phyloP scores from a whole-genome alignment of 2,888 invertebrate species.

The Parelbella ahira region DNA sequence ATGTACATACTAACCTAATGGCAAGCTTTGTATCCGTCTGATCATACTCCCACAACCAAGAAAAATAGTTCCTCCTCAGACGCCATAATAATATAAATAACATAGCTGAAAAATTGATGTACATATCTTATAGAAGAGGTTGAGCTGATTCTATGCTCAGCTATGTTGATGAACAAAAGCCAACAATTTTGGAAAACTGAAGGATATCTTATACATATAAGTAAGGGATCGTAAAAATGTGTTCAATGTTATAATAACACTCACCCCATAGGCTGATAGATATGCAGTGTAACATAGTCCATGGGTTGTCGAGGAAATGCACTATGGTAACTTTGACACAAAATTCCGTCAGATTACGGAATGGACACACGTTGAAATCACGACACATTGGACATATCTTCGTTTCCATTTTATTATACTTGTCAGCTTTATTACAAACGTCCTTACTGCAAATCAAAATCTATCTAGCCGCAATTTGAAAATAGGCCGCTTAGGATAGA shows the following conservation, averaged over 20 bases:
- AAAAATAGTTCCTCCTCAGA: constrained; percentile 8
- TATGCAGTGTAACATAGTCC: constrained; percentile 13
- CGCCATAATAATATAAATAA: constrained; percentile 15
- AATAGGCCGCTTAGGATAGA: too few species aligned
- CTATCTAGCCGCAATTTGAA: too few species aligned
- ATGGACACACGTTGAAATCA: constrained; percentile 13
- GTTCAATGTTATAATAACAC: too few species aligned
- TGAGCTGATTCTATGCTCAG: too few species aligned
- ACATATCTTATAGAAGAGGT: too few species aligned
- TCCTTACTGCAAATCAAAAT: too few species aligned
- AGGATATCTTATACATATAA: too few species aligned
- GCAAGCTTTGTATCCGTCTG: constrained; percentile 1
- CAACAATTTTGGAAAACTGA: too few species aligned
- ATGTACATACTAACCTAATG: constrained; percentile 1
- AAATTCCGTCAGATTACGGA: constrained; percentile 7
- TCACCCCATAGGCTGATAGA: constrained; percentile 14
- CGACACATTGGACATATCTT: constrained; percentile 10
- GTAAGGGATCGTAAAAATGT: too few species aligned
- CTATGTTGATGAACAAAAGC: too few species aligned
- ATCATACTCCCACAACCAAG: constrained; percentile 17
- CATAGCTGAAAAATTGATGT: constrained; percentile 7
- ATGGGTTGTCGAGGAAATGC: constrained; percentile 10
- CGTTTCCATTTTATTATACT: background rate
- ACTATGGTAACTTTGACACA: constrained; percentile 7
- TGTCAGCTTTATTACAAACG: constrained; percentile 1